A percentile compares a stretch with the other conserved stretches of the same genome.
Conservation (phyloP, 2,888 invertebrate species). For the Acanthosoma haemorrhoidale region DNA sequence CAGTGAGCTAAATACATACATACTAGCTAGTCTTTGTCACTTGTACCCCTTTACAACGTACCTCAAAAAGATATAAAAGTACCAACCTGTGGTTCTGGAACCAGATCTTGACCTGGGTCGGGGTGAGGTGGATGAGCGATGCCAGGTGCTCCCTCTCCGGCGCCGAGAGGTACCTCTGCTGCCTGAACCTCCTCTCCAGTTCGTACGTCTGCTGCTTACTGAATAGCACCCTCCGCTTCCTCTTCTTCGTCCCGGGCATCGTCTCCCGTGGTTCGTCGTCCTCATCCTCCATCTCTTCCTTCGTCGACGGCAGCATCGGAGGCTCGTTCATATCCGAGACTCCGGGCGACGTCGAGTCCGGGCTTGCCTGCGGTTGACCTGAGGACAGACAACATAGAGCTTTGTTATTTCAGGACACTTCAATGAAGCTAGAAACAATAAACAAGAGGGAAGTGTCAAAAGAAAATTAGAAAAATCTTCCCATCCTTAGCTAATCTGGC, state of each 20-base stretch:
- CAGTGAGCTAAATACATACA: too few relatives aligned
- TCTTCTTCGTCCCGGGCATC: conserved; percentile 58
- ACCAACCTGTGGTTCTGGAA: conserved; percentile 88
- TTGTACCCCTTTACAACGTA: too few relatives aligned
- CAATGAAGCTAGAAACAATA: too few relatives aligned
- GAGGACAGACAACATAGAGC: background rate
- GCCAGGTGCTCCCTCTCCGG: conserved; percentile 97
- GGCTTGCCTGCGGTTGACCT: conserved; percentile 65
- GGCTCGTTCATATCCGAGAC: conserved; percentile 42
- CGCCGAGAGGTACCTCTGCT: conserved; percentile 93
- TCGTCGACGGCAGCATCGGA: conserved; percentile 38
- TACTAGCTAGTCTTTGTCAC: too few relatives aligned
- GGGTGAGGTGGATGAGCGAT: conserved; percentile 87
- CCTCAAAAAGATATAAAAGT: too few relatives aligned
- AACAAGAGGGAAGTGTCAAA: too few relatives aligned
- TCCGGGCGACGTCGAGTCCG: conserved; percentile 75
- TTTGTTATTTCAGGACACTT: too few relatives aligned
- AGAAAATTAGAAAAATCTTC: too few relatives aligned
- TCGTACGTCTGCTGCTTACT: conserved; percentile 95
- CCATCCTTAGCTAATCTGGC: too few relatives aligned
- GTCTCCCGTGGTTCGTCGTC: conserved; percentile 45
- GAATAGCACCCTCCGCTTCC: conserved; percentile 93
- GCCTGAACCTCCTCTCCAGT: conserved; percentile 86
- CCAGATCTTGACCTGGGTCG: conserved; percentile 97
- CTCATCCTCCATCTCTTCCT: conserved; percentile 54